Evolutionary conservation across 1,140 invertebrate species (phyloP).

Genomic region (Drosophila sp.): DNA sequence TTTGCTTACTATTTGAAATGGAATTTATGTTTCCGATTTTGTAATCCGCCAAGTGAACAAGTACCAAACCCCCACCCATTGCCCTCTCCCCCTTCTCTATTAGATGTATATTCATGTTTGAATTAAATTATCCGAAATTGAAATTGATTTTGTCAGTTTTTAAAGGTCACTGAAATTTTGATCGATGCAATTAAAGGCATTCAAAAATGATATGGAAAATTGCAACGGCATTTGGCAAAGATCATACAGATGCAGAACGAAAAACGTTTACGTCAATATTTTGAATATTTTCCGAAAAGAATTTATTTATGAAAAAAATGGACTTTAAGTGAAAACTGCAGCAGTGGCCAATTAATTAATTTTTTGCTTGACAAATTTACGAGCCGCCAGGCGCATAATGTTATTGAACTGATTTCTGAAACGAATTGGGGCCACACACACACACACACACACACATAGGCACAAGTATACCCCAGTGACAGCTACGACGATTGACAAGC

Average conservation of each 20-base stretch:
- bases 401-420: constrained; percentile 76
- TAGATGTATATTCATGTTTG: neutral
- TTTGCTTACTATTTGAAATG: constrained; percentile 26
- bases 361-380: constrained; percentile 68
- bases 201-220: constrained; percentile 4
- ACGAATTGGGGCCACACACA: constrained; percentile 62
- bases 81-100: neutral
- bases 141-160: constrained; percentile 8
- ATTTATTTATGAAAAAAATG: neutral
- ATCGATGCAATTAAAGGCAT: constrained; percentile 5
- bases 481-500: constrained; percentile 65
- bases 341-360: constrained; percentile 76
- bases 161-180: neutral
- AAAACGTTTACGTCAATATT: neutral
- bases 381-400: constrained; percentile 68
- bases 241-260: neutral
- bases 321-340: constrained; percentile 54
- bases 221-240: constrained; percentile 4
- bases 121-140: neutral
- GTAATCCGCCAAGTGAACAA: constrained; percentile 17
- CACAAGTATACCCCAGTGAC: neutral
- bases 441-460: neutral
- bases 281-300: neutral
- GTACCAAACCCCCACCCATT: neutral
- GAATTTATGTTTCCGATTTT: constrained; percentile 27